Evolutionary conservation across 35 echinoderm and acorn worm genomes (phyloP).

Genomic region (Ophioderma brevispina): DNA sequence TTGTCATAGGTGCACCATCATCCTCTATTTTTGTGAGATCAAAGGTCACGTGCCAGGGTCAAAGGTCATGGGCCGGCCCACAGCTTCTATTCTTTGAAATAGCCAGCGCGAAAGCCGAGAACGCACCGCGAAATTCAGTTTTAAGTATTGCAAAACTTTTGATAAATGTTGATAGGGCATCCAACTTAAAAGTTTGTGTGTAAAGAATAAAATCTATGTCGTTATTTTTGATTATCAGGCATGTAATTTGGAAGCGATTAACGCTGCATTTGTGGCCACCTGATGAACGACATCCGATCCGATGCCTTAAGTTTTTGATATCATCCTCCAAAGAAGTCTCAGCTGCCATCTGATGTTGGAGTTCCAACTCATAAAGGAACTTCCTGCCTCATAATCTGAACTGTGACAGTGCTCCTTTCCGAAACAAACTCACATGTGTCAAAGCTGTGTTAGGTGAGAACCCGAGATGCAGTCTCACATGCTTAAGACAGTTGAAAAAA

Average conservation of each 20-base stretch:
- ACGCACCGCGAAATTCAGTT: no score
- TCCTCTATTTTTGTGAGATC: no score
- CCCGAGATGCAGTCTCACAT: slow-evolving; percentile 62
- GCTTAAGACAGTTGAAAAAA: slow-evolving; percentile 42
- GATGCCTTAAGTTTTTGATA: slow-evolving; percentile 67
- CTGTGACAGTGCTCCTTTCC: slow-evolving; percentile 73
- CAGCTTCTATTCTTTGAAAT: no score
- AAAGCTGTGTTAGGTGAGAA: slow-evolving; percentile 59
- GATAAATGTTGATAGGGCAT: no score
- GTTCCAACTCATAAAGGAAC: slow-evolving; percentile 30
- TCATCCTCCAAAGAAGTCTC: slow-evolving; percentile 53
- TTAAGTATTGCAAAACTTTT: no score
- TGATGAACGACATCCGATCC: slow-evolving; percentile 66
- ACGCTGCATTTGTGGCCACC: slow-evolving; percentile 52
- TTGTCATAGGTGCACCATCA: no score
- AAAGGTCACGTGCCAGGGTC: no score
- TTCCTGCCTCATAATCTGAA: slow-evolving; percentile 65
- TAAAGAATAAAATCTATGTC: no score
- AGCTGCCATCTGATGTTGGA: slow-evolving; percentile 45
- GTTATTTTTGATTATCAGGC: slow-evolving; percentile 12
- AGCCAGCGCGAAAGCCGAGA: no score
- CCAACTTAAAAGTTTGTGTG: no score
- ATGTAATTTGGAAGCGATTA: slow-evolving; percentile 25
- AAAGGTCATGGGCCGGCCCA: no score
- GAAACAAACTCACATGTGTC: slow-evolving; percentile 54